Evolutionary conservation across 2,113 vertebrate species (phyloP).

Genomic region (Psophia crepitans): DNA sequence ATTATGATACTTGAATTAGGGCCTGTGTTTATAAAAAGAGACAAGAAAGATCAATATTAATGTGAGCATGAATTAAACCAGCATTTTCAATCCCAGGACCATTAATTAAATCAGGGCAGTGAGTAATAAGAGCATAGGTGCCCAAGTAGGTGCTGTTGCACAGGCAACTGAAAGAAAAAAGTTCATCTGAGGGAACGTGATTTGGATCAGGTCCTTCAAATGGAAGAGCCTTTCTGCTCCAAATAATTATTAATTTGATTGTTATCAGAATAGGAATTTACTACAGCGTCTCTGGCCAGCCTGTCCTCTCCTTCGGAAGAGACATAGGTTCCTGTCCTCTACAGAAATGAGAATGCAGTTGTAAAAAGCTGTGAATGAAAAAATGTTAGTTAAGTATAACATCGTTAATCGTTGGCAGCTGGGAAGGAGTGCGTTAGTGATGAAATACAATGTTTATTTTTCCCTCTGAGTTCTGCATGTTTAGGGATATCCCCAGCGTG

Average conservation of each 20-base stretch:
- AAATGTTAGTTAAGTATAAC: background rate
- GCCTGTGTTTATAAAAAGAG: conserved; percentile 10
- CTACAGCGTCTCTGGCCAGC: background rate
- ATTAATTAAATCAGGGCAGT: background rate
- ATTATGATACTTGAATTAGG: background rate
- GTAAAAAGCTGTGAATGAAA: conserved; percentile 4
- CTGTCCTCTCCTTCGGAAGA: background rate
- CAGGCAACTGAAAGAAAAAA: background rate
- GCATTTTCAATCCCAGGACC: background rate
- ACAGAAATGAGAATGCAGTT: background rate
- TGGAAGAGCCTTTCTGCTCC: background rate
- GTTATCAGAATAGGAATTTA: background rate
- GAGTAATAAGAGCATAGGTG: background rate
- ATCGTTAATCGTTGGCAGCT: background rate
- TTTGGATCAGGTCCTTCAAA: background rate
- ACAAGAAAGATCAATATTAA: background rate
- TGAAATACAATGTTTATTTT: background rate
- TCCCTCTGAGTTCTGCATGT: background rate
- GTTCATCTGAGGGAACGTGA: background rate
- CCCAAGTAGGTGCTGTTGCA: background rate
- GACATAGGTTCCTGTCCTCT: background rate
- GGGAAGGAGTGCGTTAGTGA: background rate
- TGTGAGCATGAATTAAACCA: background rate
- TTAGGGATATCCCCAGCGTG: background rate
- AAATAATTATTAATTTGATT: background rate